Evolutionary conservation across 2,888 invertebrate species (phyloP).

Genomic region (Sepioteuthis lessoniana): DNA sequence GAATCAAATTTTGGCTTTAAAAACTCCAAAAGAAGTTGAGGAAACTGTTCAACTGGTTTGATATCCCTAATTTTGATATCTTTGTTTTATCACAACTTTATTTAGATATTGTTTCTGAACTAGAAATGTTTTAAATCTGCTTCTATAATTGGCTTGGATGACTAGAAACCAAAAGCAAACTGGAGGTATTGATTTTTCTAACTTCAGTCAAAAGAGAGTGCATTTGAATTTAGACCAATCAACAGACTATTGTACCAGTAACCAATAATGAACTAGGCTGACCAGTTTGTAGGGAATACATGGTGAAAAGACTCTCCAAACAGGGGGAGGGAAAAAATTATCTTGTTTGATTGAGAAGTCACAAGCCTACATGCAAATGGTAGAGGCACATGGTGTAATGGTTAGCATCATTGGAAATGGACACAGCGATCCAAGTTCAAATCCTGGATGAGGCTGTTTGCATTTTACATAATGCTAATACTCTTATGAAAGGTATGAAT

Average conservation of each 20-base stretch:
- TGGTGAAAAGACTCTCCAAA: background rate
- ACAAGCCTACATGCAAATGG: background rate
- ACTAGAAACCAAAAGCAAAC: background rate
- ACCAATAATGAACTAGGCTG: background rate
- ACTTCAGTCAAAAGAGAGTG: background rate
- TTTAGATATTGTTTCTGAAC: background rate
- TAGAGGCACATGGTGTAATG: no score
- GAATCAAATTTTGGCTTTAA: no score
- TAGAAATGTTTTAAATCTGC: background rate
- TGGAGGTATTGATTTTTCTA: slow-evolving; percentile 11
- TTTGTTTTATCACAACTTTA: background rate
- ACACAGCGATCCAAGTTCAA: no score
- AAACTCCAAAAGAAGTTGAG: no score
- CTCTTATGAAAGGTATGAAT: no score
- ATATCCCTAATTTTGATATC: no score
- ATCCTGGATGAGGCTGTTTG: no score
- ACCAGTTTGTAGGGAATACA: background rate
- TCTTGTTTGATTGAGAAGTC: background rate
- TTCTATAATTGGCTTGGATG: background rate
- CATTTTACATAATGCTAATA: no score
- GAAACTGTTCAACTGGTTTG: no score
- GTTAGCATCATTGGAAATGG: no score
- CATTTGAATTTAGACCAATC: background rate
- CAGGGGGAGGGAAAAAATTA: background rate
- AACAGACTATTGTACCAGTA: background rate